Evolutionary conservation across 1,140 invertebrate genomes (phyloP).

Genomic region (Rhopalosiphum padi): DNA sequence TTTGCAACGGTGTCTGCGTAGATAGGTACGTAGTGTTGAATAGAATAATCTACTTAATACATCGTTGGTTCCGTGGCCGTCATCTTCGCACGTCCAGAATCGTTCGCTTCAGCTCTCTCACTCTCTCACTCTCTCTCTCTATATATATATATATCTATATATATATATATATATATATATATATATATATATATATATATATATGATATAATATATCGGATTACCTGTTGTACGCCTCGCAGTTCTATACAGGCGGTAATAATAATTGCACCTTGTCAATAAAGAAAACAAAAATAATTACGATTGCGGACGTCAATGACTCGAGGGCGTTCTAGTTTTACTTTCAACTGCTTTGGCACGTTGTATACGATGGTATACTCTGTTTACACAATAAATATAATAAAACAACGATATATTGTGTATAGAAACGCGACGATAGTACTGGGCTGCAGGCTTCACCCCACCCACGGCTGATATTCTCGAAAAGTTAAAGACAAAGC

Average conservation of each 20-base stretch:
- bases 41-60: neutral
- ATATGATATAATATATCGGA: neutral
- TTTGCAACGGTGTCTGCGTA: neutral
- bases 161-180: no score
- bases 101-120: neutral
- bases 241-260: neutral
- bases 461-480: neutral
- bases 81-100: neutral
- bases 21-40: neutral
- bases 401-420: neutral
- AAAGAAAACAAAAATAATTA: conserved; percentile 31
- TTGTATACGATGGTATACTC: neutral
- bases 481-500: neutral
- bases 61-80: neutral
- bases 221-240: neutral
- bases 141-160: no score
- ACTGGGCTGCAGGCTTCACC: no score
- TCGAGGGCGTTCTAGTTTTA: conserved; percentile 31
- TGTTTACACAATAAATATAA: conserved; percentile 8
- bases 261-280: conserved; percentile 36
- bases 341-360: conserved; percentile 21
- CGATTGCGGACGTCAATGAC: neutral
- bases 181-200: no score
- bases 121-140: no score
- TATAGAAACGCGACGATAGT: neutral